Percentiles rank a stretch among this genome's conserved stretches.
Evolutionary conservation across 2,797 vertebrate genomes (phyloP).

Genomic region (Chaenodraco wilsoni): DNA sequence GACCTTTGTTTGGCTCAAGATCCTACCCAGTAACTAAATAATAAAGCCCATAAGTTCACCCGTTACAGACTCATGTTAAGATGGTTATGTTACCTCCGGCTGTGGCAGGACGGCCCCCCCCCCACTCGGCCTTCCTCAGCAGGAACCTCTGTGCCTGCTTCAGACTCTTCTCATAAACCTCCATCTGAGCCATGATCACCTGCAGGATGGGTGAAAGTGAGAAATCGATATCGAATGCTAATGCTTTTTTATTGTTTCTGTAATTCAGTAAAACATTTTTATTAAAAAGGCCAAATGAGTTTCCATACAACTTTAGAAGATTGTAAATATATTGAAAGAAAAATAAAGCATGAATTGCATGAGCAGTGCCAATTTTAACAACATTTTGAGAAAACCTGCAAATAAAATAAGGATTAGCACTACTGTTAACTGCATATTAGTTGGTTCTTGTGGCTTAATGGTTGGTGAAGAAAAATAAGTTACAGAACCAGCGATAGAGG

Average conservation of each 20-base stretch:
- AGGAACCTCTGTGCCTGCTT: slow-evolving; percentile 91
- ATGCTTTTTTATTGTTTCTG: too few species aligned
- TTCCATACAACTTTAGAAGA: too few species aligned
- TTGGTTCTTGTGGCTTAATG: not conserved
- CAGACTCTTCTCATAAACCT: slow-evolving; percentile 93
- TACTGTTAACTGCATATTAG: not conserved
- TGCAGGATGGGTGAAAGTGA: slow-evolving; percentile 13
- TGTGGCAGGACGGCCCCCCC: slow-evolving; percentile 85
- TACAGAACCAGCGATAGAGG: too few species aligned
- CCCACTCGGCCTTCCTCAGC: slow-evolving; percentile 89
- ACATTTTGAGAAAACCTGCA: not conserved
- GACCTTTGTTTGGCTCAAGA: not conserved
- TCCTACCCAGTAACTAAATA: not conserved
- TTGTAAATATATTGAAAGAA: not conserved
- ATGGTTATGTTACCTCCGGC: slow-evolving; percentile 35
- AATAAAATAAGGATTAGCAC: not conserved
- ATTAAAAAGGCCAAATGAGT: too few species aligned
- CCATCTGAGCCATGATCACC: slow-evolving; percentile 94
- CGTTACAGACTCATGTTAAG: accelerated
- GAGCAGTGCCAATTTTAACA: not conserved
- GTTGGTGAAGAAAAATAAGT: not conserved
- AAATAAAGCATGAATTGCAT: not conserved
- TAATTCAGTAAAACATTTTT: too few species aligned
- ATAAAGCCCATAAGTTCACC: not conserved
- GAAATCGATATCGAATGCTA: too few species aligned